phyloP scores from a whole-genome alignment of 2,113 vertebrate species.

The Tupaia chinensis region DNA sequence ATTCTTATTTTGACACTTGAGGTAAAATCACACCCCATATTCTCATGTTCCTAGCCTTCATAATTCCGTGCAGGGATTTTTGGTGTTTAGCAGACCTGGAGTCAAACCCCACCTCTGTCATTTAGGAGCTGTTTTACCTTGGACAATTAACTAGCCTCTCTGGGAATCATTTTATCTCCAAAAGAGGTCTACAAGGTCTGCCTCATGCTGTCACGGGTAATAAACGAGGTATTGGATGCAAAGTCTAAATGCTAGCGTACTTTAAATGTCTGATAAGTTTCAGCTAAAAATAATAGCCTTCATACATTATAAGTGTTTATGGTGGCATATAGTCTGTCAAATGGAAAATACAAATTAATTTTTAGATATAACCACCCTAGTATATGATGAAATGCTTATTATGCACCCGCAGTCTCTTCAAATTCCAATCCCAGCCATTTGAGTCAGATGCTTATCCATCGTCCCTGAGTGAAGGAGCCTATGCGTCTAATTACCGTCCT shows the following conservation, averaged over 20 bases:
- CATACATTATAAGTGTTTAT: conserved; percentile 63
- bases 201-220: conserved; percentile 33
- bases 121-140: conserved; percentile 24
- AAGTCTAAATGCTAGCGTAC: conserved; percentile 1
- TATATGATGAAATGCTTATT: background rate
- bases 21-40: background rate
- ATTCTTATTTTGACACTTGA: background rate
- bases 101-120: background rate
- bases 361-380: background rate
- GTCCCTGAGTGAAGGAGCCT: background rate
- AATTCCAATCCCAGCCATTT: conserved; percentile 1
- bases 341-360: conserved; percentile 52
- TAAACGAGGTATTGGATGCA: background rate
- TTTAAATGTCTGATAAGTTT: conserved; percentile 56
- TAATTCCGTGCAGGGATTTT: background rate
- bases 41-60: background rate
- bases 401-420: background rate
- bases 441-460: background rate
- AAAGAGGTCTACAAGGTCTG: conserved; percentile 53
- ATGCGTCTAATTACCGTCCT: background rate
- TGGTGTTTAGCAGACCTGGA: background rate
- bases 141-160: conserved; percentile 57
- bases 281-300: conserved; percentile 60
- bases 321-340: background rate
- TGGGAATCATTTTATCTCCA: conserved; percentile 33